Percentiles rank a stretch among this genome's conserved stretches.
Evolutionary conservation across 2,113 vertebrate genomes (phyloP).

Genomic region (human (Homo sapiens)): DNA sequence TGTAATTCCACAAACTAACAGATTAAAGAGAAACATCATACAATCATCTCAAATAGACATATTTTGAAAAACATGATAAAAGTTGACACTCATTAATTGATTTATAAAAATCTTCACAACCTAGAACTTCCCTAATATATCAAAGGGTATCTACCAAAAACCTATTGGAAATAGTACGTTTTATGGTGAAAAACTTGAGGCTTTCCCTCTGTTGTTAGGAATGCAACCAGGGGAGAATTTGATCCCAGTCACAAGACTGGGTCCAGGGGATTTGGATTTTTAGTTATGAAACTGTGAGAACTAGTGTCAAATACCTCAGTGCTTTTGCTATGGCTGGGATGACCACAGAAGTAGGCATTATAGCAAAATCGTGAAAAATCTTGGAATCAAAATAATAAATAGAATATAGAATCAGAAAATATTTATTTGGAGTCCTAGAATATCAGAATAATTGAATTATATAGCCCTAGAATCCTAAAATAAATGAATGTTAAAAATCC

Average conservation of each 20-base stretch:
- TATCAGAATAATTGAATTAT: background rate
- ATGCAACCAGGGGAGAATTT: background rate
- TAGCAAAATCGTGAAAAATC: background rate
- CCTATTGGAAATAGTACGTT: background rate
- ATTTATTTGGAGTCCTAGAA: background rate
- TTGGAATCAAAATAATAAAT: background rate
- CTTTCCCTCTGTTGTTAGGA: background rate
- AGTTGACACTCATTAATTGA: background rate
- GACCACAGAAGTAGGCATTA: background rate
- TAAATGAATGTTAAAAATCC: slow-evolving; percentile 3
- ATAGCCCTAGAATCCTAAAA: background rate
- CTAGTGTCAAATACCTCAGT: background rate
- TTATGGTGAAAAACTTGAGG: background rate
- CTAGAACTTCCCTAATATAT: background rate
- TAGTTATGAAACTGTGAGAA: background rate
- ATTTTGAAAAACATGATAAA: background rate
- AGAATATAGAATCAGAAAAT: background rate
- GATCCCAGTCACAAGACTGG: background rate
- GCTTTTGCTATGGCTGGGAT: background rate
- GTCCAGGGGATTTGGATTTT: background rate
- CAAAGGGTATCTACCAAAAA: background rate
- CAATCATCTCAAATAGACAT: background rate
- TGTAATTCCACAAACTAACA: background rate
- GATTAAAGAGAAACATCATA: background rate
- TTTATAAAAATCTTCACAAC: background rate